Evolutionary conservation across 2,888 invertebrate genomes (phyloP).

Genomic region (Drosophila anomelani): DNA sequence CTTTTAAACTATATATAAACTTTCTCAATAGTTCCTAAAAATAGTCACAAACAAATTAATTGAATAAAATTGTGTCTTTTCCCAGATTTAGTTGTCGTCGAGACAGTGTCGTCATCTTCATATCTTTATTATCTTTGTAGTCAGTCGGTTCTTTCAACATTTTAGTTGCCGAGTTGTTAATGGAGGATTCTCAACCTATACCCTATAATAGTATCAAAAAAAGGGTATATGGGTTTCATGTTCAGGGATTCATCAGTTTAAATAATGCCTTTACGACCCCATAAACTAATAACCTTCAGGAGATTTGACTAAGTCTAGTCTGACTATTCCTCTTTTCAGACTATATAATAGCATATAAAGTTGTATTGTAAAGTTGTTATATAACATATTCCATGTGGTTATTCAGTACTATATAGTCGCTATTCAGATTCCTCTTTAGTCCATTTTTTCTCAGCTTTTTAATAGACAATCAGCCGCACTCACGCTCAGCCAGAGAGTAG

Average conservation of each 20-base stretch:
- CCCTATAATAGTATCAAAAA: background rate
- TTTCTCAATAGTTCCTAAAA: constrained; percentile 28
- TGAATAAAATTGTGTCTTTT: constrained; percentile 50
- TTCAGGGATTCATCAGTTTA: rapidly evolving
- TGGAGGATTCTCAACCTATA: constrained; percentile 23
- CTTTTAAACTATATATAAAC: background rate
- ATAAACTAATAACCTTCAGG: background rate
- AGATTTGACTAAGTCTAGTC: background rate
- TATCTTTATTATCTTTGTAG: constrained; percentile 14
- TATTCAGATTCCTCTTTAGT: background rate
- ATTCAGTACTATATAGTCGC: background rate
- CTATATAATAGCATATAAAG: background rate
- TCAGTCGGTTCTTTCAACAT: constrained; percentile 5
- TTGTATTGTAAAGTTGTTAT: background rate
- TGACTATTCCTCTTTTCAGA: background rate
- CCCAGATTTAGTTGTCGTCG: background rate
- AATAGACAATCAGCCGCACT: constrained; percentile 24
- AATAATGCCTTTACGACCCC: no score
- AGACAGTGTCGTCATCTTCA: constrained; percentile 14
- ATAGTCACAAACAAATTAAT: constrained; percentile 36
- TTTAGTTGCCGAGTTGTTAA: constrained; percentile 34
- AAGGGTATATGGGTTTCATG: background rate
- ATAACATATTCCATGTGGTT: background rate
- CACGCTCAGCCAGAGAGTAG: constrained; percentile 16
- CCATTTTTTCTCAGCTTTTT: constrained; percentile 13